Conservation (phyloP, 2,113 vertebrate genomes). For the Pygoscelis adeliae region DNA sequence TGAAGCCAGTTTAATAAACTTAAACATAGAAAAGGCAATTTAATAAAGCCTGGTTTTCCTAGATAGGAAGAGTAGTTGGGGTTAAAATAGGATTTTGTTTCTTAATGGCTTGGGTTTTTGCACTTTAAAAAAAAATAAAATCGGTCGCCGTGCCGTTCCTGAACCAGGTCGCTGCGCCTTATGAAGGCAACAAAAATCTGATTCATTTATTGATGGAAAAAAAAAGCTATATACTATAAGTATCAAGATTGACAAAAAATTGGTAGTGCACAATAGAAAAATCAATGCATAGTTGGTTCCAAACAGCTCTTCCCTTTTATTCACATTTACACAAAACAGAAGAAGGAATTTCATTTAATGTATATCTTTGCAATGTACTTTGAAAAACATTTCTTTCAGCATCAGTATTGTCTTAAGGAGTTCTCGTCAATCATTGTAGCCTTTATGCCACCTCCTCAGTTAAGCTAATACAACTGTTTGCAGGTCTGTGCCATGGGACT, state of each 20-base stretch:
- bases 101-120: neutral
- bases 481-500: neutral
- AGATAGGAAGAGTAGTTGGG: neutral
- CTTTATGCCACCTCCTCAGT: neutral
- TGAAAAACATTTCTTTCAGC: neutral
- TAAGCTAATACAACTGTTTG: neutral
- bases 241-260: neutral
- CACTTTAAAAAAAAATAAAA: neutral
- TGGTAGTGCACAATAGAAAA: neutral
- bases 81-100: neutral
- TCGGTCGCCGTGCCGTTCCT: no score
- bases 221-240: neutral
- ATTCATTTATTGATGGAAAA: neutral
- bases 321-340: neutral
- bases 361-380: neutral
- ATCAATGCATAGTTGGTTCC: neutral
- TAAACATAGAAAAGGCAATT: neutral
- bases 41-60: neutral
- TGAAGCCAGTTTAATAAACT: neutral
- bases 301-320: neutral
- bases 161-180: no score
- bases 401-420: neutral
- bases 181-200: no score
- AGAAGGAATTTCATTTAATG: neutral
- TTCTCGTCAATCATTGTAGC: neutral